A percentile compares a stretch with the other conserved stretches of the same genome.
These are phyloP conservation scores for Smutsia gigantea DNA, from an alignment of 2,797 vertebrate genomes.

Conservation along the genomic window DNA sequence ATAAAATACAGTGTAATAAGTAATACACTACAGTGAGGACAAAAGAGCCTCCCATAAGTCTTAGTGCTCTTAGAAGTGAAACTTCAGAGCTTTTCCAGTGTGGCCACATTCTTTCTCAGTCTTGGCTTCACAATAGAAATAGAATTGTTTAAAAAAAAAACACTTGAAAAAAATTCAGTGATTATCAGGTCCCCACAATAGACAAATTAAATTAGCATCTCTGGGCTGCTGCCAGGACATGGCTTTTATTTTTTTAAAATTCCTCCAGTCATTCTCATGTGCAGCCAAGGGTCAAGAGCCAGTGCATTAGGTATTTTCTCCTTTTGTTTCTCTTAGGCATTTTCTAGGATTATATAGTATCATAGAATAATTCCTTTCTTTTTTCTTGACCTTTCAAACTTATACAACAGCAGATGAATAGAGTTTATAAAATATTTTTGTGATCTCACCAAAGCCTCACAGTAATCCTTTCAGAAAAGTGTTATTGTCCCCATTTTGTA, in stretches of 20 bases:
- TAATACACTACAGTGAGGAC: not conserved
- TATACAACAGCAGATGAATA: not conserved
- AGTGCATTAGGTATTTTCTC: not conserved
- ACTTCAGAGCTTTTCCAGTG: not conserved
- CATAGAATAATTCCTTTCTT: not conserved
- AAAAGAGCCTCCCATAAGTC: not conserved
- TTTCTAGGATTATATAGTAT: not conserved
- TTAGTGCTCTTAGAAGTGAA: not conserved
- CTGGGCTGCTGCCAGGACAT: not conserved
- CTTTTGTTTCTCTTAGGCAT: not conserved
- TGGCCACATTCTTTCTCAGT: not conserved
- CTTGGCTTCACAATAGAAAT: not conserved
- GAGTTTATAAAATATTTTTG: constrained; percentile 22
- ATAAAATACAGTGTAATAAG: not conserved
- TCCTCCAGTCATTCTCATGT: not conserved
- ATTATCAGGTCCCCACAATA: not conserved
- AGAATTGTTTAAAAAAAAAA: not conserved
- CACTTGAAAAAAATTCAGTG: not conserved
- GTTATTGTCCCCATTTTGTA: not conserved
- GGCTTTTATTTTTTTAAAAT: not conserved
- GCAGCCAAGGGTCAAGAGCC: not conserved
- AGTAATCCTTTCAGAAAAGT: not conserved
- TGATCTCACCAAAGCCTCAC: not conserved
- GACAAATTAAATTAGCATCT: not conserved
- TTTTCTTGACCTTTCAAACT: constrained; percentile 31